phyloP scores from a whole-genome alignment of 2,113 vertebrate genomes.

The Podarcis cretensis region DNA sequence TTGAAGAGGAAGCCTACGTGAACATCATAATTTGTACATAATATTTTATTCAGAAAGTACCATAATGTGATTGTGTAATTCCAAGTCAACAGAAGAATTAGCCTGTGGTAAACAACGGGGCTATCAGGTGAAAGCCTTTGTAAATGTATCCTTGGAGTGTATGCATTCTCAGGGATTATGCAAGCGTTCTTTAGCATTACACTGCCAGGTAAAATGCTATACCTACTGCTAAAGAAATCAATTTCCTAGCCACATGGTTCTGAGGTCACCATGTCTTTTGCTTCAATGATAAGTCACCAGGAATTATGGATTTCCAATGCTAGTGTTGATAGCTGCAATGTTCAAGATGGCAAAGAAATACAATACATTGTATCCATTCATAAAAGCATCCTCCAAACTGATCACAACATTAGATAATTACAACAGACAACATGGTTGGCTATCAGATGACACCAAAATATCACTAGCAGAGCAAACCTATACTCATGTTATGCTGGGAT shows the following conservation, averaged over 20 bases:
- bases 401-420: neutral
- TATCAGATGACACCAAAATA: neutral
- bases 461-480: neutral
- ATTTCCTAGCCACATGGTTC: neutral
- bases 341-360: neutral
- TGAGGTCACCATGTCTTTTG: neutral
- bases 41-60: constrained; percentile 44
- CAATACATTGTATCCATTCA: neutral
- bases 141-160: constrained; percentile 1
- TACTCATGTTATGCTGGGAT: neutral
- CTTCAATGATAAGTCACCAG: neutral
- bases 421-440: neutral
- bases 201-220: neutral
- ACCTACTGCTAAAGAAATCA: neutral
- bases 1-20: constrained; percentile 25
- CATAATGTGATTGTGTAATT: constrained; percentile 23
- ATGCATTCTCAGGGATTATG: neutral
- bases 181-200: constrained; percentile 1
- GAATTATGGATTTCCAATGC: neutral
- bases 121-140: neutral
- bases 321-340: neutral
- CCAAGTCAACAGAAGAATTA: constrained; percentile 25
- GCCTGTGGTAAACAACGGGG: constrained; percentile 21
- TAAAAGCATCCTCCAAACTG: neutral
- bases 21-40: constrained; percentile 28